A percentile compares a stretch with the other conserved stretches of the same genome.
Conservation (phyloP, 2,888 invertebrate species). For the Drosophila macrothrix region DNA sequence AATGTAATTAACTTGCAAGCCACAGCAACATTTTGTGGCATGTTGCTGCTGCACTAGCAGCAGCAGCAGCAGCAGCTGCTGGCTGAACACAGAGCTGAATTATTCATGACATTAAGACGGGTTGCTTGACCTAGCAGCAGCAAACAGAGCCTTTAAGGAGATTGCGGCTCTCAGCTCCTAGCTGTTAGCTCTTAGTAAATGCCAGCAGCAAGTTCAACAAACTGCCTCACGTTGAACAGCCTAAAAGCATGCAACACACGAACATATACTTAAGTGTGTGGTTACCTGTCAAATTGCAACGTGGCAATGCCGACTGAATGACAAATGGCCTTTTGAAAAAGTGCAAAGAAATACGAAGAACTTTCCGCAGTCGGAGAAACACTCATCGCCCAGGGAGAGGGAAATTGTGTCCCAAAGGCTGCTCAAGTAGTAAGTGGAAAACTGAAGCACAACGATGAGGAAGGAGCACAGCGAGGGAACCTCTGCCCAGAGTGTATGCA, state of each 20-base stretch:
- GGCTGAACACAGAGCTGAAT: slow-evolving; percentile 54
- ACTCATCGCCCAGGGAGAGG: slow-evolving; percentile 43
- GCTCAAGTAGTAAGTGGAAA: slow-evolving; percentile 3
- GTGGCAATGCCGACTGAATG: slow-evolving; percentile 63
- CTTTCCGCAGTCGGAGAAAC: slow-evolving; percentile 36
- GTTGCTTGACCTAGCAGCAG: slow-evolving; percentile 58
- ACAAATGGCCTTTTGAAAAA: slow-evolving; percentile 71
- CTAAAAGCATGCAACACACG: slow-evolving; percentile 72
- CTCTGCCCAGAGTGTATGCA: slow-evolving; percentile 39
- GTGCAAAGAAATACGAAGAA: slow-evolving; percentile 45
- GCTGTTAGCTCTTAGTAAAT: slow-evolving; percentile 16
- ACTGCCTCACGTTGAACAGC: slow-evolving; percentile 70
- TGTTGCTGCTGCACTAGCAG: slow-evolving; percentile 18
- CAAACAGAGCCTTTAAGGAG: slow-evolving; percentile 46
- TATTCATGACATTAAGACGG: slow-evolving; percentile 73
- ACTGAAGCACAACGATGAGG: neutral
- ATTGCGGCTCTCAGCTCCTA: slow-evolving; percentile 14
- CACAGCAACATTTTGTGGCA: slow-evolving; percentile 51
- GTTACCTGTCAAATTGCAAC: slow-evolving; percentile 76
- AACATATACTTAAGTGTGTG: slow-evolving; percentile 64
- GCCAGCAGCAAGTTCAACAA: slow-evolving; percentile 68
- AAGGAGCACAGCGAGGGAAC: slow-evolving; percentile 12
- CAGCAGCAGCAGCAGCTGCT: slow-evolving; percentile 11
- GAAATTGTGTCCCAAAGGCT: slow-evolving; percentile 32
- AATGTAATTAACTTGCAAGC: slow-evolving; percentile 76